Evolutionary conservation across 2,113 vertebrate species (phyloP).

Genomic region (Helogale parvula): DNA sequence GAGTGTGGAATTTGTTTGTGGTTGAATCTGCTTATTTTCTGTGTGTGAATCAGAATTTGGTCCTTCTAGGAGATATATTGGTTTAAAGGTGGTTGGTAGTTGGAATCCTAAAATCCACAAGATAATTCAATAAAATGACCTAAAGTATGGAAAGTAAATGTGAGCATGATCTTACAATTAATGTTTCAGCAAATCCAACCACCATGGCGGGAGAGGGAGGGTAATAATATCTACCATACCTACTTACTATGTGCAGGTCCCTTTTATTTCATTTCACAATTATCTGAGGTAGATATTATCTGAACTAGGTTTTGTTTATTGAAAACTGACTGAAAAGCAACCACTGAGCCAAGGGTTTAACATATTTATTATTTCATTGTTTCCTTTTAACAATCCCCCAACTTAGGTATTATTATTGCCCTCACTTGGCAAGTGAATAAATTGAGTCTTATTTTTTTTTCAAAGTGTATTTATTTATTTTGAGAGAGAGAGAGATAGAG

Average conservation of each 20-base stretch:
- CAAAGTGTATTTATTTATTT: too few relatives aligned
- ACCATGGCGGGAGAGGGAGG: neutral
- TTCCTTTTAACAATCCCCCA: neutral
- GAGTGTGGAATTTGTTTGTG: neutral
- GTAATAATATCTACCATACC: neutral
- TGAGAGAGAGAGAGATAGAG: too few relatives aligned
- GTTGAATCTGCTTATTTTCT: neutral
- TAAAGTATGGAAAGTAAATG: neutral
- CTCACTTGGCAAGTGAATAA: neutral
- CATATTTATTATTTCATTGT: neutral
- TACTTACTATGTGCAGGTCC: neutral
- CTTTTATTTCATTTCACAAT: neutral
- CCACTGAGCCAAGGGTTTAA: neutral
- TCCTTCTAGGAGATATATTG: neutral
- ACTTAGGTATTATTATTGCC: neutral
- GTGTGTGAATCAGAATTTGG: neutral
- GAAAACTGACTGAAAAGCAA: neutral
- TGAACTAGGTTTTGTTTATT: neutral
- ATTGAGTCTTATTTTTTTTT: neutral
- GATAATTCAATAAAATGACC: neutral
- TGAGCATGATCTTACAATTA: neutral
- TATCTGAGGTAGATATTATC: neutral
- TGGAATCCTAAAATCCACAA: neutral
- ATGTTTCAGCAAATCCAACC: neutral
- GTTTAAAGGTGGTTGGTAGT: conserved; percentile 33